Base-by-base conservation (phyloP, 2,797 vertebrate species). In the Danionella dracula region DNA sequence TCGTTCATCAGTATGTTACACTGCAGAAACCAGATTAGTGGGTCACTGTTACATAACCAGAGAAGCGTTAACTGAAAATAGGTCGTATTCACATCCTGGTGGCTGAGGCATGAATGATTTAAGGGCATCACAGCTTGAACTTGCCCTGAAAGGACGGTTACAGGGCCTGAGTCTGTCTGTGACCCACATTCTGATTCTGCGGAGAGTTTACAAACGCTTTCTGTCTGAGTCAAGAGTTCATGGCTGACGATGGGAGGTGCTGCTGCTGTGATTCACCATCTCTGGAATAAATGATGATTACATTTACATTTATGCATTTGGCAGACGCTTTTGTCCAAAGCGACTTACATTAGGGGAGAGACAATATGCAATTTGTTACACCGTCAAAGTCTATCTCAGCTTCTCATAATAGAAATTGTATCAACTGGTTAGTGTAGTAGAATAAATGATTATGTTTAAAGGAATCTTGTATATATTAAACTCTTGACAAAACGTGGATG, bases 21-120 rank as follows among this genome's bases (percentile, higher is more conserved):
- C 70, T 55, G 70, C 56, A 76, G 65, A 75, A 79, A 81, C 77
- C 31, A 72, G 79, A 84, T 85, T 85, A 86, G 81, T 87, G 72
- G 85, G 84, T 82, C 84, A 81, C 2, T 19, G 62, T 85, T 80
- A 83, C 72, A 74, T 84, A 87, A 90, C 51, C 7, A 20, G 20
- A 73, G 38, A 40, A 48, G 53, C 29, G 53, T 15, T 70, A 41
- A 29, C 64, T 49, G 34, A 50, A 41, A 51, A 42, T 48, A 71
- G 31, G 31, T 17, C 35, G 34, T 27, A 45, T 54, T 23, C 32
- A 12, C 48, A 6, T 54, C 12, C 48, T 5, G 1, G 1, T 27
- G 16, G 19, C 46, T 31, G 27, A 16, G 23, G 15, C 46, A 46
- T 55, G 29, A 38, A 44, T 35, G 21, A 37, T 48, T 42, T 54